Evolutionary conservation across 2,113 vertebrate species (phyloP).

Genomic region (Pseudois nayaur): DNA sequence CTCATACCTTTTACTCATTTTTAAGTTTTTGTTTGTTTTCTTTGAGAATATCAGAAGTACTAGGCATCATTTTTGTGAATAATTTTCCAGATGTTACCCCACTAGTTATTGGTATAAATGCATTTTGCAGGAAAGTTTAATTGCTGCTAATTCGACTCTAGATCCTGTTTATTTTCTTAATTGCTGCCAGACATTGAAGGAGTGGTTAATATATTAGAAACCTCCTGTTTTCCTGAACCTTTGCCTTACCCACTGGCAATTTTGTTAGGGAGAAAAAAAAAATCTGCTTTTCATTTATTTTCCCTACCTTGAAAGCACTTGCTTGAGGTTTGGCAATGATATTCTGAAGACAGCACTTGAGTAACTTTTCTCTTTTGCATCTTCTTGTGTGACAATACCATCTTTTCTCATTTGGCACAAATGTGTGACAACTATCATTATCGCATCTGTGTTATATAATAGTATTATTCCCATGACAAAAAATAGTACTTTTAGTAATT

Average conservation of each 20-base stretch:
- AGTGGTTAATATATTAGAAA: conserved; percentile 64
- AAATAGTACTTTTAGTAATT: not conserved
- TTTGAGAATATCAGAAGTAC: conserved; percentile 46
- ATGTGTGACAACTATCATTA: not conserved
- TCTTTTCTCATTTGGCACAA: not conserved
- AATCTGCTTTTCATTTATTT: conserved; percentile 63
- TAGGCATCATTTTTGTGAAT: not conserved
- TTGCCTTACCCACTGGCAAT: conserved; percentile 59
- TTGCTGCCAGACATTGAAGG: conserved; percentile 61
- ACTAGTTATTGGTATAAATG: conserved; percentile 44
- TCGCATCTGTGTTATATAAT: not conserved
- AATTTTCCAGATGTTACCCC: conserved; percentile 42
- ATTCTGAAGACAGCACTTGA: not conserved
- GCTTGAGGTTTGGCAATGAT: not conserved
- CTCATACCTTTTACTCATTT: not conserved
- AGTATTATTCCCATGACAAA: not conserved
- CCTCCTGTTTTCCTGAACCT: conserved; percentile 66
- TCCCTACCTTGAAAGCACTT: conserved; percentile 33
- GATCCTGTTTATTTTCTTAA: conserved; percentile 71
- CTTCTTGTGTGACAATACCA: not conserved
- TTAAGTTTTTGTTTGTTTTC: conserved; percentile 29
- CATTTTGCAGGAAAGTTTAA: conserved; percentile 61
- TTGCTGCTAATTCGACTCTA: conserved; percentile 62
- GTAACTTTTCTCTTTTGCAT: not conserved
- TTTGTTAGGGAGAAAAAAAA: conserved; percentile 48